These are phyloP conservation scores for Buceros bicornis DNA, from an alignment of 2,797 vertebrate genomes.

Conservation along the genomic window DNA sequence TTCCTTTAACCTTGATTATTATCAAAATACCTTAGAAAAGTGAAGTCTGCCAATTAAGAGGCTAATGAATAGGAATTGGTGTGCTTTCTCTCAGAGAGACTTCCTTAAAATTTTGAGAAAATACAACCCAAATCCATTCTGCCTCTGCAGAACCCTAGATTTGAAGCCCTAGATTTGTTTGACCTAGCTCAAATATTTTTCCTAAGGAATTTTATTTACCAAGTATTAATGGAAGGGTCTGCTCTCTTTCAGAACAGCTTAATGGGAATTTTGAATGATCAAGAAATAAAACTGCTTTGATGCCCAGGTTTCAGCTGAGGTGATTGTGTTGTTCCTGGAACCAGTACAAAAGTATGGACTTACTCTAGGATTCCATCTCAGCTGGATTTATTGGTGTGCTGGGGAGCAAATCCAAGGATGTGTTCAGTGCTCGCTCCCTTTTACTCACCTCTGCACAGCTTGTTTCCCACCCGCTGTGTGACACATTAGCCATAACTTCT, in stretches of 20 bases:
- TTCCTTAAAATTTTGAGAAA: not conserved
- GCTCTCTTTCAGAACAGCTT: not conserved
- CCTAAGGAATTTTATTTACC: not conserved
- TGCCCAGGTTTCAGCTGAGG: not conserved
- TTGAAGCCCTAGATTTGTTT: not conserved
- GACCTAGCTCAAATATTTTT: not conserved
- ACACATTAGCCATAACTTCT: slow-evolving; percentile 8
- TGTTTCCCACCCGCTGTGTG: slow-evolving; percentile 2
- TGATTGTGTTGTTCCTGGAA: not conserved
- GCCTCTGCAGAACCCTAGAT: not conserved
- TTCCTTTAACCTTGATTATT: not conserved
- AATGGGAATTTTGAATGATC: not conserved
- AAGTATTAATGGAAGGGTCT: not conserved
- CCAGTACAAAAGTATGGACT: not conserved
- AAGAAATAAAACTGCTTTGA: not conserved
- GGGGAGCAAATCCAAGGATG: not conserved
- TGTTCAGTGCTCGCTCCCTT: not conserved
- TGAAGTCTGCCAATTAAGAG: not conserved
- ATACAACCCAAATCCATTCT: not conserved
- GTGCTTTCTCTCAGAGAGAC: not conserved
- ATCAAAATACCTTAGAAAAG: not conserved
- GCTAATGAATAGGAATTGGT: not conserved
- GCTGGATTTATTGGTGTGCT: not conserved
- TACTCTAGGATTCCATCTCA: not conserved
- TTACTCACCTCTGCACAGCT: not conserved